These are phyloP conservation scores for Platyrinchus mystaceus DNA, from an alignment of 2,797 vertebrate species.

Conservation along the genomic window DNA sequence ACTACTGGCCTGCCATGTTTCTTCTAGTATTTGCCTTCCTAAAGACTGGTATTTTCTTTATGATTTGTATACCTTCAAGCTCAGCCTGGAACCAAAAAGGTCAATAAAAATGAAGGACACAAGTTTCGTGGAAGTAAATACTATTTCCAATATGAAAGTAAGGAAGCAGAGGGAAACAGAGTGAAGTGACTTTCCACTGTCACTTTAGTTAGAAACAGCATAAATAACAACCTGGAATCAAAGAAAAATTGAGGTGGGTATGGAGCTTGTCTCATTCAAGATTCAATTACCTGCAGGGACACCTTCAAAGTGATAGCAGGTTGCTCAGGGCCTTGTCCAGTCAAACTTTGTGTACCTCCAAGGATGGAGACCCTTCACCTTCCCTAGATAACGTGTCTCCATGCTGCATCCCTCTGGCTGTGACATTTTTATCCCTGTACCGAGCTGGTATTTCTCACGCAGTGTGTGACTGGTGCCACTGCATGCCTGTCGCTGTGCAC, in stretches of 20 bases:
- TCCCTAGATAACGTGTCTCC: background rate
- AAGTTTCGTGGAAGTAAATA: background rate
- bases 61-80: background rate
- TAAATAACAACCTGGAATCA: background rate
- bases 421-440: background rate
- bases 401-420: background rate
- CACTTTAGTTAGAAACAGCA: background rate
- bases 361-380: background rate
- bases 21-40: background rate
- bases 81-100: background rate
- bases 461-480: background rate
- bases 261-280: background rate
- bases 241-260: background rate
- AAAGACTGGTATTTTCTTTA: background rate
- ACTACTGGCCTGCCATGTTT: background rate
- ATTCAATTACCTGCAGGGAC: background rate
- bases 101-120: background rate
- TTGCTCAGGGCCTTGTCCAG: background rate
- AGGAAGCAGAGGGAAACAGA: background rate
- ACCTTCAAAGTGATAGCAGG: background rate
- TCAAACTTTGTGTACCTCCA: background rate
- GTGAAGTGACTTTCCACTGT: background rate
- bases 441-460: background rate
- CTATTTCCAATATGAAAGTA: background rate
- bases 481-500: accelerated